Evolutionary conservation across 2,888 invertebrate species (phyloP), one percentile per base, ranked within the genome.

Genomic region (Monoplex corrugatus): DNA sequence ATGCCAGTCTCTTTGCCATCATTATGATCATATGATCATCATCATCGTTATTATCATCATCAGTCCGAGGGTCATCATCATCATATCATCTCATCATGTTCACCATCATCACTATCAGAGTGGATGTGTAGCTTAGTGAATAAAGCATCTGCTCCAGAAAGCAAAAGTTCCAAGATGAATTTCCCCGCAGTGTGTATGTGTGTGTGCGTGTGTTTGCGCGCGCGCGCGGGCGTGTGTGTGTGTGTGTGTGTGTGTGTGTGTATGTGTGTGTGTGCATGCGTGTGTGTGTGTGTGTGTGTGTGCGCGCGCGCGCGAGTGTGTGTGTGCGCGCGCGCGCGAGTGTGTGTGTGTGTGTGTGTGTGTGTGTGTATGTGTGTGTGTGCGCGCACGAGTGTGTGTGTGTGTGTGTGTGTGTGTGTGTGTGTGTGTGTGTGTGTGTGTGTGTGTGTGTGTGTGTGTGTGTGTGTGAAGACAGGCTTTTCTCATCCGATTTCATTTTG

Each of bases 191-290:
- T 28, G 19, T 28, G 28, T n/a, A 2, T n/a, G n/a, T 72, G 72
- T 72, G 72, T 72, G 72, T 72, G 72, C n/a, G 72, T 72, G 72
- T 23, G 23, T 72, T 19, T 23, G n/a, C n/a, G 72, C n/a, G 72
- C n/a, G 72, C n/a, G 72, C n/a, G 72, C 8, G 72, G 19, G 72
- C 8, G 32, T 72, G n/a, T 72, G n/a, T n/a, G 72, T n/a, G 28
- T 68, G n/a, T n/a, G 28, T n/a, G 68, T 68, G 28, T 28, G 68
- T n/a, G 19, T 68, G 28, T 28, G 68, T 16, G 19, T 35, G 32
- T 5, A 16, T 2, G 75, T 38, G 75, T 5, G 75, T 13, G 75
- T 5, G 75, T 32, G 75, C 1, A 35, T 32, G 38, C 35, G 35
- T 75, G 35, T 35, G 75, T 38, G 35, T 75, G 38, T 38, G 35